Evolutionary conservation across 2,888 invertebrate genomes (phyloP).

Genomic region (Meliscaeva auricollis): DNA sequence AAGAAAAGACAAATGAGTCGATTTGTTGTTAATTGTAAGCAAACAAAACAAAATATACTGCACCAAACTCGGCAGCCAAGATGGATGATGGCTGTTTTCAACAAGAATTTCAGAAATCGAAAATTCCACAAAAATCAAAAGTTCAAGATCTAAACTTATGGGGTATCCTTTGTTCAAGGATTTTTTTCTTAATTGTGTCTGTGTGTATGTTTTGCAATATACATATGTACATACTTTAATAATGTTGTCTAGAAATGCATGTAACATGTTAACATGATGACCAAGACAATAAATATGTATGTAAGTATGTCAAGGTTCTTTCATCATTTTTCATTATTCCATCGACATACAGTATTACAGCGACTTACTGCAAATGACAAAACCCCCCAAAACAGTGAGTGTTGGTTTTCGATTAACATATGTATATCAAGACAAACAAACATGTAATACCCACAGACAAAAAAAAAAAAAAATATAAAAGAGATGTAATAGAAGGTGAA

Average conservation of each 20-base stretch:
- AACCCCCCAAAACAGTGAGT: slow-evolving; percentile 15
- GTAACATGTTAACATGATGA: slow-evolving; percentile 18
- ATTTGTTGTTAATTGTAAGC: slow-evolving; percentile 56
- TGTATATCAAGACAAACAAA: too few relatives aligned
- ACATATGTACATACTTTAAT: too few relatives aligned
- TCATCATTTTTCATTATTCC: slow-evolving; percentile 15
- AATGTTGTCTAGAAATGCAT: not conserved
- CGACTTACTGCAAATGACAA: slow-evolving; percentile 28
- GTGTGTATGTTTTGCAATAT: too few relatives aligned
- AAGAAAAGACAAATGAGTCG: slow-evolving; percentile 37
- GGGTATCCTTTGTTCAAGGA: slow-evolving; percentile 28
- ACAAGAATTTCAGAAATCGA: not conserved
- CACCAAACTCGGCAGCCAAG: not conserved
- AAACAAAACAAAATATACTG: not conserved
- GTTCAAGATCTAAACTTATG: slow-evolving; percentile 39
- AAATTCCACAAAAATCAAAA: slow-evolving; percentile 5
- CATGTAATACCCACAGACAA: not conserved
- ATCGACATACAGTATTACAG: not conserved
- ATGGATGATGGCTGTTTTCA: slow-evolving; percentile 39
- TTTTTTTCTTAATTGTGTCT: not conserved
- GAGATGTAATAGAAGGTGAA: slow-evolving; percentile 17
- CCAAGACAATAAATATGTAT: not conserved
- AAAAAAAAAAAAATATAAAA: slow-evolving; percentile 1
- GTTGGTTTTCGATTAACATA: slow-evolving; percentile 46
- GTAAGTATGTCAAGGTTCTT: slow-evolving; percentile 50